A percentile compares a stretch with the other conserved stretches of the same genome.
Evolutionary conservation across 1,140 invertebrate genomes (phyloP).

Genomic region (Andrena cerasifolii): DNA sequence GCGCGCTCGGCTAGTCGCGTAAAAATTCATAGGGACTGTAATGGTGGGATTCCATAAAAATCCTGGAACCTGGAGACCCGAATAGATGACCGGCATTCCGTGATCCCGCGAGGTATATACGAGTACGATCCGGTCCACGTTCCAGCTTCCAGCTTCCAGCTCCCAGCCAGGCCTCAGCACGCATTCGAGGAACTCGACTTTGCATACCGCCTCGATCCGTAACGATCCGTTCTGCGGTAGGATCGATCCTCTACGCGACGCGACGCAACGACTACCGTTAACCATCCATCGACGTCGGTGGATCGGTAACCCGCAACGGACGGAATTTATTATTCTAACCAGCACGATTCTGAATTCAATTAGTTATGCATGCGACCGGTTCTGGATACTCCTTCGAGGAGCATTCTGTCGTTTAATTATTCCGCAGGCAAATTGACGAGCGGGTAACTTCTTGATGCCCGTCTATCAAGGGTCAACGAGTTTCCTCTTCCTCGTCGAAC

Average conservation of each 20-base stretch:
- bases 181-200: conserved; percentile 59
- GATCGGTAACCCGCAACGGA: conserved; percentile 3
- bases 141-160: conserved; percentile 42
- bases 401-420: conserved; percentile 5
- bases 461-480: not conserved
- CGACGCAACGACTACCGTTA: conserved; percentile 57
- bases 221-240: conserved; percentile 33
- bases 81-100: conserved; percentile 48
- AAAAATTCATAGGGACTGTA: too few relatives aligned
- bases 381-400: not conserved
- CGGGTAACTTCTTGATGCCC: not conserved
- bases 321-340: conserved; percentile 45
- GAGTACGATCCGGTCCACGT: conserved; percentile 47
- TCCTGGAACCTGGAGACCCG: not conserved
- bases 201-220: conserved; percentile 47
- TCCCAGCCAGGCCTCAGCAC: too few relatives aligned
- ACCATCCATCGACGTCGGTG: conserved; percentile 20
- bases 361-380: conserved; percentile 22
- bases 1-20: too few relatives aligned
- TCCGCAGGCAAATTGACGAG: not conserved
- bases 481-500: not conserved
- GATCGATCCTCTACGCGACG: conserved; percentile 48
- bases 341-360: conserved; percentile 2
- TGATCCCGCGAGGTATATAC: conserved; percentile 29
- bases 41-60: too few relatives aligned